Percentiles rank a stretch among this genome's conserved stretches.
Conservation (phyloP, 2,888 invertebrate genomes). For the Drosophila falleni region DNA sequence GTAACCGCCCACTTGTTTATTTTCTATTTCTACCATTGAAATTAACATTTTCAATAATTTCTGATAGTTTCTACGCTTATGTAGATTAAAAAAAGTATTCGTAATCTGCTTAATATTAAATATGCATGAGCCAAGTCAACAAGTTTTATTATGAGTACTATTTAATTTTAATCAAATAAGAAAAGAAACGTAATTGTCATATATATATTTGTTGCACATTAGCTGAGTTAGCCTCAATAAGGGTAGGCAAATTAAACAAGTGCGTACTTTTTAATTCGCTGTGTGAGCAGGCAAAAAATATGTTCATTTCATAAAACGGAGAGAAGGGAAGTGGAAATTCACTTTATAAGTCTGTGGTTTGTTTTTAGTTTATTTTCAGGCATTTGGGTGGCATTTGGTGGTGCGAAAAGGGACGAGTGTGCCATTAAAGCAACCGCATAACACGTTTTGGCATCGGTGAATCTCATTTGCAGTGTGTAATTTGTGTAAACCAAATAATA, state of each 20-base stretch:
- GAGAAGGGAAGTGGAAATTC: neutral
- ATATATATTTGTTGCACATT: neutral
- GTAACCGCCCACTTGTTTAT: too few species aligned
- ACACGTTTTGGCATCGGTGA: slow-evolving; percentile 50
- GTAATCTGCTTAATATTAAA: neutral
- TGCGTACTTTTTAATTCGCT: slow-evolving; percentile 12
- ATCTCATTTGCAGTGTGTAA: slow-evolving; percentile 62
- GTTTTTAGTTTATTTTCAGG: slow-evolving; percentile 35
- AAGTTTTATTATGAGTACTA: neutral
- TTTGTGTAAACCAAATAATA: slow-evolving; percentile 72
- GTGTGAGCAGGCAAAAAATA: slow-evolving; percentile 24
- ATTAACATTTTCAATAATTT: neutral
- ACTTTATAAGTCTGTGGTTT: slow-evolving; percentile 37
- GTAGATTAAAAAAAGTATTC: neutral
- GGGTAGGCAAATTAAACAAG: slow-evolving; percentile 16
- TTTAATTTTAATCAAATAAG: neutral
- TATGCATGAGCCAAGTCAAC: neutral
- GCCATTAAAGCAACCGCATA: slow-evolving; percentile 51
- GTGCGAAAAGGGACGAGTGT: slow-evolving; percentile 1
- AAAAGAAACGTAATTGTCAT: too few species aligned
- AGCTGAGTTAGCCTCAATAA: neutral
- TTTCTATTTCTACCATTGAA: too few species aligned
- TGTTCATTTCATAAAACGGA: slow-evolving; percentile 20
- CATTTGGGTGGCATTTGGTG: neutral
- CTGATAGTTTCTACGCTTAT: neutral